Base-by-base conservation (phyloP, 2,113 vertebrate species). In the Anoplopoma fimbria region DNA sequence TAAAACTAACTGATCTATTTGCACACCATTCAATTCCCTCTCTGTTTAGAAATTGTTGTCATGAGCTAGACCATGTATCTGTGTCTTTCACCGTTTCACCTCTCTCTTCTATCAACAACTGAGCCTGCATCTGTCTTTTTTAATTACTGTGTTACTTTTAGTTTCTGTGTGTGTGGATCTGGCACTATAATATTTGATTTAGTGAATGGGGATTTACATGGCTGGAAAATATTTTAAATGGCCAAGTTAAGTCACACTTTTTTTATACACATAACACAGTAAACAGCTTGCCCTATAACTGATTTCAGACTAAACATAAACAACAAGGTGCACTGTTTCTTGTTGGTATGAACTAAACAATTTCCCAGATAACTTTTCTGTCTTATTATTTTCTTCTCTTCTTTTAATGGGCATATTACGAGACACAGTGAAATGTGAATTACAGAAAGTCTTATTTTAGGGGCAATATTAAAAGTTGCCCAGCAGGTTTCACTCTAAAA, bases 391-490 rank as follows among this genome's bases (percentile, higher is more conserved):
- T 69, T 64, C 10, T 3, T n/a, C 12, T 69, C 67, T 6, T 25
- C 25, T 62, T 19, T 10, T 33, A 6, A 1, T 38, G 62, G 21
- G 38, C 2, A 4, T 31, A 15, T 51, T 2, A 6, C 58, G 4
- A 61, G 40, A 23, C n/a, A 33, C 25, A 6, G 21, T 75, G 38
- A 82, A 67, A 69, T 74, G 31, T 64, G 70, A 89, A 79, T 69
- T 49, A 36, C 17, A n/a, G 6, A 33, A 15, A 34, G 1, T 79
- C 36, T 55, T 25, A 2, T 68, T 69, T 84, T n/a, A 73, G 33
- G 34, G 29, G 55, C 25, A 29, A 36, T 67, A 75, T 80, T 73
- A 74, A 85, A 86, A 82, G 79, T 82, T 81, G 25, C 62, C 29
- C 7, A 1, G 19, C 6, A 2, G 31, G 51, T 63, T 76, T 65